phyloP scores from a whole-genome alignment of 2,888 invertebrate genomes.

The Dermolepida albohirtum region DNA sequence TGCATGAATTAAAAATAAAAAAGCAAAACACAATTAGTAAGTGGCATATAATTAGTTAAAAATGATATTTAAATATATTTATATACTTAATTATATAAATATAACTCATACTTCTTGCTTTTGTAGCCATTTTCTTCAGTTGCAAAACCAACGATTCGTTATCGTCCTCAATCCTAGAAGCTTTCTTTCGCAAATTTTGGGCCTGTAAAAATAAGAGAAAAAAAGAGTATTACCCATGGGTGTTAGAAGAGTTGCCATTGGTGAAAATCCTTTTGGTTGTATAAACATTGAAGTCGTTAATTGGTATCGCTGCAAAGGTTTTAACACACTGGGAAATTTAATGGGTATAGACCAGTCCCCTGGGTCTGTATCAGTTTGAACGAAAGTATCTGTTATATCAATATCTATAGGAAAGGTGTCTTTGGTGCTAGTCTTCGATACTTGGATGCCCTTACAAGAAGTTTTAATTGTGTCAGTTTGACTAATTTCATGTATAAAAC shows the following conservation, averaged over 20 bases:
- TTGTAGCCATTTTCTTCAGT: conserved; percentile 93
- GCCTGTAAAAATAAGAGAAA: conserved; percentile 74
- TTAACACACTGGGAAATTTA: conserved; percentile 15
- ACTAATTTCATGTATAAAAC: conserved; percentile 4
- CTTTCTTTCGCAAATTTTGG: conserved; percentile 88
- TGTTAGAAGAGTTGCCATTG: conserved; percentile 60
- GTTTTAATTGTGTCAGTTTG: conserved; percentile 9
- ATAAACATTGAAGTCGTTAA: conserved; percentile 51
- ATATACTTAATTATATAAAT: conserved; percentile 39
- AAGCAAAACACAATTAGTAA: conserved; percentile 19
- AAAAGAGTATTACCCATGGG: conserved; percentile 59
- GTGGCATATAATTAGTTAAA: conserved; percentile 34
- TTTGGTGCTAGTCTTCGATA: background rate
- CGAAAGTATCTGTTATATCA: conserved; percentile 16
- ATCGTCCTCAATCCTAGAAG: conserved; percentile 94
- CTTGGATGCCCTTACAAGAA: background rate
- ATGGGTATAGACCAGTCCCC: conserved; percentile 21
- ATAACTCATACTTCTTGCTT: conserved; percentile 50
- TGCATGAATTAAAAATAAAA: background rate
- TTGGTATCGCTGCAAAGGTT: conserved; percentile 38
- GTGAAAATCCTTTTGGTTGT: conserved; percentile 56
- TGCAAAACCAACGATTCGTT: conserved; percentile 96
- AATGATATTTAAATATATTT: conserved; percentile 28
- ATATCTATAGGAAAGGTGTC: conserved; percentile 20
- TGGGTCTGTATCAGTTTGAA: conserved; percentile 23